Base-by-base conservation (phyloP, 2,113 vertebrate genomes). In the Triplophysa rosa region DNA sequence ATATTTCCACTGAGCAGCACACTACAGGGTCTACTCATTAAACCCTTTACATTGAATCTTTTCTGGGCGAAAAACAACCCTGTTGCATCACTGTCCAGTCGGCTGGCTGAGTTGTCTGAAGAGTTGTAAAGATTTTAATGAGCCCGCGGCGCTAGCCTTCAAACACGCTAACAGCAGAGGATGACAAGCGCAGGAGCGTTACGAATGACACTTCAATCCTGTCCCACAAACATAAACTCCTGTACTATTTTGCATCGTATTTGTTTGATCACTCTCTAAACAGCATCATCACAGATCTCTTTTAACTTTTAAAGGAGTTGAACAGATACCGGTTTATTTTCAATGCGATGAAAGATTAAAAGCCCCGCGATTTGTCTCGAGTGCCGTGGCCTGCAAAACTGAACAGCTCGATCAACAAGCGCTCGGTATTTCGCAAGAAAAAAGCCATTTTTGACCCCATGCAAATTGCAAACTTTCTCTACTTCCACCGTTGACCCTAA, bases 181-280 rank as follows among this genome's bases (percentile, higher is more conserved):
- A 62, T 74, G 37, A 74, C 58, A 74, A 85, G 68, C 86, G 78
- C 85, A 83, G 89, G 90, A 91, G 90, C 88, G 88, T 87, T 86
- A 78, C 82, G 89, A 87, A 91, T 91, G 90, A 87, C 88, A 91
- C 89, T 87, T 90, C 84, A 80, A 83, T 86, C 86, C 88, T 74
- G 70, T 79, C 56, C 62, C 77, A 71, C 67, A 45, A 9, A 71
- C 67, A 71, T 79, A 40, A 73, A 42, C 70, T 73, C 54, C 70
- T 73, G 63, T 76, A 73, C 79, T 82, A 45, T 33, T 74, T 65
- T 84, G 77, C 86, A 80, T 85, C 74, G 79, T 73, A 78, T 58
- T 58, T 42, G 79, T 89, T 91, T 91, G 90, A 90, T 91, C 87
- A 91, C 87, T 81, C 87, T 73, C 87, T 87, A 88, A 84, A 88